These are phyloP conservation scores for Cataglyphis rosenhaueri DNA, from an alignment of 2,888 invertebrate genomes.

Conservation along the genomic window DNA sequence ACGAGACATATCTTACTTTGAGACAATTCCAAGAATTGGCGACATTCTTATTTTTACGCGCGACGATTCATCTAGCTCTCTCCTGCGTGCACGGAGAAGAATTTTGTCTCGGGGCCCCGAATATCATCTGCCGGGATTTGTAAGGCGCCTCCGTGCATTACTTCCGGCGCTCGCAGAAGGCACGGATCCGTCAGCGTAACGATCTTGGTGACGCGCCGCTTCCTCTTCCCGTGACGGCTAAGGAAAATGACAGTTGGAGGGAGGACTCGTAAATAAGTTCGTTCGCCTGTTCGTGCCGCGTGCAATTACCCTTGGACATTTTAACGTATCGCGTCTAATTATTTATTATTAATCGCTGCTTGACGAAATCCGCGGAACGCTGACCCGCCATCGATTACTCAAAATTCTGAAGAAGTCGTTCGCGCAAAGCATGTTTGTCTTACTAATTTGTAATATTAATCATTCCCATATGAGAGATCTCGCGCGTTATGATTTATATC, in stretches of 20 bases:
- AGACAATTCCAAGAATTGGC: constrained; percentile 34
- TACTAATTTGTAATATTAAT: constrained; percentile 70
- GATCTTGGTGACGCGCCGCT: constrained; percentile 84
- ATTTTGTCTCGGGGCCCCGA: constrained; percentile 41
- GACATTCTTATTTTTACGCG: constrained; percentile 3
- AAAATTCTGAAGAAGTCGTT: constrained; percentile 42
- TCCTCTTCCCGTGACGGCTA: constrained; percentile 75
- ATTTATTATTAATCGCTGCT: constrained; percentile 81
- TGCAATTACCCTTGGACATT: constrained; percentile 75
- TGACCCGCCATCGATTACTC: constrained; percentile 56
- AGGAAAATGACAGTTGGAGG: constrained; percentile 60
- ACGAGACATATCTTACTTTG: constrained; percentile 18
- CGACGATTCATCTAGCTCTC: neutral
- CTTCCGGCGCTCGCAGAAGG: constrained; percentile 77
- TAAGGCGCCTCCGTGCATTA: constrained; percentile 71
- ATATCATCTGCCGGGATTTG: constrained; percentile 53
- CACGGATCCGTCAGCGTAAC: constrained; percentile 83
- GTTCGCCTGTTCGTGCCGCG: constrained; percentile 65
- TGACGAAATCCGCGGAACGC: neutral
- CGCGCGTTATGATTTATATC: constrained; percentile 58
- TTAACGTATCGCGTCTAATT: constrained; percentile 83
- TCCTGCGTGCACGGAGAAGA: neutral
- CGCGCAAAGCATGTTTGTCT: constrained; percentile 52
- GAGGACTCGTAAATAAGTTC: constrained; percentile 68
- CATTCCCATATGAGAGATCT: constrained; percentile 38